Conservation (phyloP, 2,113 vertebrate genomes). For the Todiramphus chloris region DNA sequence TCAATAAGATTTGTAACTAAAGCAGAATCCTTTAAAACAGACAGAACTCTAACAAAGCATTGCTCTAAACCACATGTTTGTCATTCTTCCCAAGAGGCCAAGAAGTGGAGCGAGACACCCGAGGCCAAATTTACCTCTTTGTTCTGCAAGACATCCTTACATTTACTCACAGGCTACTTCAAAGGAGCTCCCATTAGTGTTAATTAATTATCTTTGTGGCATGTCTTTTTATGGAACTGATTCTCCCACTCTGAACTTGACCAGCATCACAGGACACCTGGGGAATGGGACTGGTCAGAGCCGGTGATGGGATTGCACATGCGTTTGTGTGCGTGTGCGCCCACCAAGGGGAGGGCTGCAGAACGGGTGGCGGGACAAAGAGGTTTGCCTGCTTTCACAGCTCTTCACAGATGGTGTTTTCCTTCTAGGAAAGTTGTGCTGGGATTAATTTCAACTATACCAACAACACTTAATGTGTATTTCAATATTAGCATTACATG, state of each 20-base stretch:
- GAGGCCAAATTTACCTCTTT: conserved; percentile 65
- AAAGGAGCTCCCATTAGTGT: conserved; percentile 48
- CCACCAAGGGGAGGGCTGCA: not conserved
- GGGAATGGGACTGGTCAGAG: not conserved
- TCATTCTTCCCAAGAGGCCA: not conserved
- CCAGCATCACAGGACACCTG: not conserved
- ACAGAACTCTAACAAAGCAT: conserved; percentile 57
- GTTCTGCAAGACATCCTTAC: conserved; percentile 44
- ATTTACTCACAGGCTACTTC: conserved; percentile 65
- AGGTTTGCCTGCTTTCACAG: not conserved
- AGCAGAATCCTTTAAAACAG: conserved; percentile 66
- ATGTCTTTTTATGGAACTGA: conserved; percentile 6
- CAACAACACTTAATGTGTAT: not conserved
- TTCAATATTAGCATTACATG: not conserved
- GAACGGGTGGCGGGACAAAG: not conserved
- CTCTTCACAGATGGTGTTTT: not conserved
- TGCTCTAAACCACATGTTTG: conserved; percentile 20
- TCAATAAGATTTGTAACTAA: conserved; percentile 37
- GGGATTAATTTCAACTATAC: conserved; percentile 7
- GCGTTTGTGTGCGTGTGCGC: rapidly evolving
- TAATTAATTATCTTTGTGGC: conserved; percentile 58
- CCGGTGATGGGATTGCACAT: rapidly evolving
- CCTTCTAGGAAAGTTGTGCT: not conserved
- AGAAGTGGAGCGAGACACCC: not conserved
- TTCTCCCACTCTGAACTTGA: not conserved